Percentiles rank a stretch among this genome's conserved stretches.
Evolutionary conservation across 1,140 invertebrate genomes (phyloP).

Genomic region (Wasmannia auropunctata): DNA sequence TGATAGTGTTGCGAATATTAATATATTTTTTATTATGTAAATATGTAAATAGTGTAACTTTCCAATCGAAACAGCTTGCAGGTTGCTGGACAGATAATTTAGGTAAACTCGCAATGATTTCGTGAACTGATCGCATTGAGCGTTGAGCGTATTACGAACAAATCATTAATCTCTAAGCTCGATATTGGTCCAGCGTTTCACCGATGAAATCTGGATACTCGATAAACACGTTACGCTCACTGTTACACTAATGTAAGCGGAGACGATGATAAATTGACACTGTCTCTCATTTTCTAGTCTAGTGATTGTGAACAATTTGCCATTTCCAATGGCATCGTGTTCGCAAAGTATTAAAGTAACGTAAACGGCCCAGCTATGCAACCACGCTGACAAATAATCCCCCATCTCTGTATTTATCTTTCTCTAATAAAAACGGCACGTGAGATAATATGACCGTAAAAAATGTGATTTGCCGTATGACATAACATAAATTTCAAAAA

Average conservation of each 20-base stretch:
- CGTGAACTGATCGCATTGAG: conserved; percentile 30
- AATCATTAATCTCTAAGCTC: conserved; percentile 62
- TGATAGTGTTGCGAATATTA: background rate
- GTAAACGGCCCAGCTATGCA: background rate
- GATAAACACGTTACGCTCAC: conserved; percentile 41
- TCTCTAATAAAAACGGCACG: background rate
- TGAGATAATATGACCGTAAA: conserved; percentile 6
- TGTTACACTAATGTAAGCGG: conserved; percentile 53
- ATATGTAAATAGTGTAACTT: background rate
- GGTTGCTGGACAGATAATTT: background rate
- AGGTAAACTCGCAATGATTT: conserved; percentile 9
- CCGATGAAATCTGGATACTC: conserved; percentile 48
- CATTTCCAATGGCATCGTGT: background rate
- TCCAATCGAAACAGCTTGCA: background rate
- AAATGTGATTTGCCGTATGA: background rate
- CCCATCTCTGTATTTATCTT: background rate
- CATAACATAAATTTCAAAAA: conserved; percentile 15
- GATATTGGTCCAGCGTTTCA: conserved; percentile 46
- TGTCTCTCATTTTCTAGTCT: conserved; percentile 19
- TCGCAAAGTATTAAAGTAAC: background rate
- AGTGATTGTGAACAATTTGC: conserved; percentile 24
- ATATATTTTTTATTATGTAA: background rate
- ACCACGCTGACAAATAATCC: background rate
- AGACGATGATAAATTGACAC: conserved; percentile 62
- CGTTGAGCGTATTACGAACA: conserved; percentile 34